Evolutionary conservation across 2,797 vertebrate genomes (phyloP), one percentile per base, ranked within the genome.

Genomic region (Channallabes apus): DNA sequence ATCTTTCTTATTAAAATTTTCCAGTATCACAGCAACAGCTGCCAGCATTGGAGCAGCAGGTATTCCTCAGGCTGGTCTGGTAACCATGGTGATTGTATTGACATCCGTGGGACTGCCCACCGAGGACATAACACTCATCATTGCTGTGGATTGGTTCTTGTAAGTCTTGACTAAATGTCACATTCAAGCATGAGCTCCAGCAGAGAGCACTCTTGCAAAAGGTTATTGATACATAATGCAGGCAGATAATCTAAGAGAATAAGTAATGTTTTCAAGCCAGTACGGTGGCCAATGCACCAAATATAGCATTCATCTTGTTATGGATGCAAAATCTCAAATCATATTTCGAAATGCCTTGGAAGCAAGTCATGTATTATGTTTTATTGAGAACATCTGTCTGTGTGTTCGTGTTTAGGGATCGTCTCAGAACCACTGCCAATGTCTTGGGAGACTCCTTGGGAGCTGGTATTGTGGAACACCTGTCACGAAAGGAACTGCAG

Each of bases 111-210:
- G 98, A 93, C 95, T 99, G 94, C 98, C 98, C 86, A 98, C 98
- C 0, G 98, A 99, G 91, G 98, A 99, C 91, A 98, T 99, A 90
- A 97, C 97, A 0, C 95, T 99, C 91, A 98, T 99, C 94, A 97
- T 99, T 56, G 97, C 98, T 0, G 98, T 99, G 93, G 98, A 99
- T 94, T 99, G 98, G 98, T 98, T 99, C 92, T 94, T 99, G 98
- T 99, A 95, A 97, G 98, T 98, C 90, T 84, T 88, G 80, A 88
- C 90, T 94, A 94, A 95, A 95, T 95, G 94, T 94, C 94, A 94
- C 78, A 83, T 86, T 90, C 84, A 91, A 91, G 91, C 90, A 62
- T 38, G 76, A 91, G 90, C 89, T 84, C 87, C 90, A 90, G 92
- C 90, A 71, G 77, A 88, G 87, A 84, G 88, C 90, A 89, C 87